Base-by-base conservation (phyloP, 1,140 invertebrate genomes). In the Trichomalopsis sarcophagae region DNA sequence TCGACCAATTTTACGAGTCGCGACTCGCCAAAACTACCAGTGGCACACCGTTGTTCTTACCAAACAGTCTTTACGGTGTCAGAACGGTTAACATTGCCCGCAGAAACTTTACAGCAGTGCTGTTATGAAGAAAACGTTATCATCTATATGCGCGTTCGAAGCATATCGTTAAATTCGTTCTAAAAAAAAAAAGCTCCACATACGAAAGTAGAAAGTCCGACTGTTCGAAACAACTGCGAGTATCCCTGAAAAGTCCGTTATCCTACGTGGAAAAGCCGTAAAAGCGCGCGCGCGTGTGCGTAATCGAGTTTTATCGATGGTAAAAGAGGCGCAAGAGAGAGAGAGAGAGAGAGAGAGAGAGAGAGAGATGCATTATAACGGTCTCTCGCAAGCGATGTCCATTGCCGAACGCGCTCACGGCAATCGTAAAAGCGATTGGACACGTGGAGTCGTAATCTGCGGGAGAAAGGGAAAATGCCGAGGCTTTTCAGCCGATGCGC, bases 361-460 rank as follows among this genome's bases (percentile, higher is more conserved):
- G 55, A 21, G 55, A 17, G 50, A 21, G 55, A 62, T 62, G 55
- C 17, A n/a, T 71, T 71, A 33, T 71, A 71, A 71, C 68, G 68
- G 68, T 27, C 27, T 27, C 27, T 30, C 23, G 23, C 68, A 5
- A 11, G 23, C 10, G 2, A 14, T 44, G 9, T 73, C 68, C 40
- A 81, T 21, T 71, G 66, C 66, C 44, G 69, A 82, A 71, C 47
- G 27, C 21, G 27, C 27, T 27, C 21, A 6, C 11, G 30, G 74
- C 9, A 75, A 74, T 82, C 81, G 74, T 83, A 77, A 83, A 83
- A 83, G 33, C 82, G 73, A 83, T 83, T 83, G 33, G 82, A 83
- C 74, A 83, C 82, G 62, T 76, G 50, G 21, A 80, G 30, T 80
- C 36, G 7, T 66, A 82, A 30, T 23, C 17, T 11, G 3, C 17